Percentiles rank a stretch among this genome's conserved stretches.
phyloP scores from a whole-genome alignment of 2,797 vertebrate genomes.

The Enteromius trimaculatus region DNA sequence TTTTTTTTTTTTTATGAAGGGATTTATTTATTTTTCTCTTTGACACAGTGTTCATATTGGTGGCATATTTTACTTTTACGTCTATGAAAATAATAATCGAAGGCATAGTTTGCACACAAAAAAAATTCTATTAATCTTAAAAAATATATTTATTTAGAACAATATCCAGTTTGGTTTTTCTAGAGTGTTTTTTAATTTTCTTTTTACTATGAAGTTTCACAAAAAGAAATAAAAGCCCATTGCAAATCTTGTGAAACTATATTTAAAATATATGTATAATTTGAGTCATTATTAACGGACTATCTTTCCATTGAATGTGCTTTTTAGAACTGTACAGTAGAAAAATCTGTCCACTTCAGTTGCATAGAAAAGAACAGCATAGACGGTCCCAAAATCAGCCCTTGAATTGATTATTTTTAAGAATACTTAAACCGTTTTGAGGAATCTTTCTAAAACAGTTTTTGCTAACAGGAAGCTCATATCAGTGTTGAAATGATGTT shows the following conservation, averaged over 20 bases:
- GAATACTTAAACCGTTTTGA: not conserved
- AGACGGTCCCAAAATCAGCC: not conserved
- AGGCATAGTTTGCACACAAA: not conserved
- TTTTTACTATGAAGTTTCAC: not conserved
- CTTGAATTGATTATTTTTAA: not conserved
- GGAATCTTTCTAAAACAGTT: not conserved
- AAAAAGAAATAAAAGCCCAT: not conserved
- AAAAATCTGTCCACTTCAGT: not conserved
- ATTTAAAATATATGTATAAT: not conserved
- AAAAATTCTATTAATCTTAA: not conserved
- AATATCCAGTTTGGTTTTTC: not conserved
- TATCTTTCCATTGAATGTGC: not conserved
- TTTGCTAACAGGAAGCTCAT: not conserved
- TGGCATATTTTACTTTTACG: not conserved
- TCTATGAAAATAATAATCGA: not conserved
- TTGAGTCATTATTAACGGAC: not conserved
- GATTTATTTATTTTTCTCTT: conserved; percentile 7
- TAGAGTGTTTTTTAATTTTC: not conserved
- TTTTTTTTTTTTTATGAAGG: conserved; percentile 1
- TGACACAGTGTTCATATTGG: not conserved
- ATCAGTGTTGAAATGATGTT: not conserved
- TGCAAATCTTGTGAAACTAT: not conserved
- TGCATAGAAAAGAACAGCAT: not conserved
- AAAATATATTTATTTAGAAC: not conserved
- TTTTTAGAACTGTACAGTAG: not conserved